Conservation (phyloP, 2,888 invertebrate genomes). For the Pyrochroa serraticornis region DNA sequence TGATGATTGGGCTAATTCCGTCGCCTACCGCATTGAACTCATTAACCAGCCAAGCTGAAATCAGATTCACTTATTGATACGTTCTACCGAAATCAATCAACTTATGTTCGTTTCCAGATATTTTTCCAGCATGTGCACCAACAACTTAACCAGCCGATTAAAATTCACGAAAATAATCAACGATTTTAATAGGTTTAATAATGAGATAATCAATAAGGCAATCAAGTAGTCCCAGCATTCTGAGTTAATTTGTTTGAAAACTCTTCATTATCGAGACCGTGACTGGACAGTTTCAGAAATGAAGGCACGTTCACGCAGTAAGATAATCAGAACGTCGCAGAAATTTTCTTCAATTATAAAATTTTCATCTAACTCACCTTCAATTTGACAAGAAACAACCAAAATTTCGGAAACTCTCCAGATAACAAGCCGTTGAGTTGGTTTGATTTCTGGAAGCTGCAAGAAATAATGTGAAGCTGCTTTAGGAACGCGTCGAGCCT, state of each 20-base stretch:
- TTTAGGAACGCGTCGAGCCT: conserved; percentile 14
- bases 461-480: conserved; percentile 14
- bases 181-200: conserved; percentile 45
- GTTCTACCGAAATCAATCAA: conserved; percentile 24
- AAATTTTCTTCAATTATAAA: background rate
- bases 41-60: conserved; percentile 24
- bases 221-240: conserved; percentile 41
- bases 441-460: background rate
- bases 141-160: conserved; percentile 1
- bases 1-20: conserved; percentile 44
- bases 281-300: conserved; percentile 19
- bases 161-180: conserved; percentile 25
- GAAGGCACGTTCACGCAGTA: conserved; percentile 12
- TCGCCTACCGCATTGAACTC: conserved; percentile 43
- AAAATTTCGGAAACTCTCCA: background rate
- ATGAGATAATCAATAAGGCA: conserved; percentile 47
- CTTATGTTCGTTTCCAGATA: background rate
- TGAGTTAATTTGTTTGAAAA: conserved; percentile 34
- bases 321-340: background rate
- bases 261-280: conserved; percentile 30
- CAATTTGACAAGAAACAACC: background rate
- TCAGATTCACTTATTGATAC: conserved; percentile 23
- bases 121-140: conserved; percentile 7
- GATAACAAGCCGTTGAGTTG: too few relatives aligned
- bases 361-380: background rate